These are phyloP conservation scores for Scrobipalpa atriplicella DNA, from an alignment of 2,888 invertebrate species.

Conservation along the genomic window DNA sequence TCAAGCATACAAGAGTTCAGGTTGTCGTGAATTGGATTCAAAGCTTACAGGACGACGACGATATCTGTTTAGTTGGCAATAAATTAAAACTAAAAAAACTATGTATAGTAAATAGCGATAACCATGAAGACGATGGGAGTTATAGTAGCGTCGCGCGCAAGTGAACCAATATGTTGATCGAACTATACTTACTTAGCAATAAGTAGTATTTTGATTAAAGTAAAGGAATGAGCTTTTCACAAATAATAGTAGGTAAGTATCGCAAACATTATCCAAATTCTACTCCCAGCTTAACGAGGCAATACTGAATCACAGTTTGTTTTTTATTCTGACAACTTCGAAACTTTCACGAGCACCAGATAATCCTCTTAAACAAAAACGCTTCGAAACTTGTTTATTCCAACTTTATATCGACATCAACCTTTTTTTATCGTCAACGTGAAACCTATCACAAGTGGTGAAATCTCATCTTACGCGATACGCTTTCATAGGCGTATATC, in stretches of 20 bases:
- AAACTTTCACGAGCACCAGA: constrained; percentile 11
- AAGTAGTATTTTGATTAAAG: not conserved
- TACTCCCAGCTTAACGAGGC: not conserved
- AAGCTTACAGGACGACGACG: no score
- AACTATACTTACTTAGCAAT: no score
- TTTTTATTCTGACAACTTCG: constrained; percentile 17
- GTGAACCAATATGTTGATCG: no score
- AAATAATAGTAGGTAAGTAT: no score
- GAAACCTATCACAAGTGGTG: constrained; percentile 21
- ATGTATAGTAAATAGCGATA: no score
- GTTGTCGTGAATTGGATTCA: no score
- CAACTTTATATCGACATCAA: constrained; percentile 23
- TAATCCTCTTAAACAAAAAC: constrained; percentile 22
- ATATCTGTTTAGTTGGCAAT: no score
- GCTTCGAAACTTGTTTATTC: constrained; percentile 22
- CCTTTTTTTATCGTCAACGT: constrained; percentile 13
- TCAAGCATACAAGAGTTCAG: no score
- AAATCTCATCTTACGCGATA: constrained; percentile 25
- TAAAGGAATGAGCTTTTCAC: not conserved
- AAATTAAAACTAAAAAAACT: no score
- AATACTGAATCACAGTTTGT: constrained; percentile 3
- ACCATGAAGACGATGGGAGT: no score
- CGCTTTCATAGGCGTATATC: not conserved
- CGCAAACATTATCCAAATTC: not conserved
- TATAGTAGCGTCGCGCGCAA: no score